These are phyloP conservation scores for Tapirus indicus DNA, from an alignment of 2,797 vertebrate species.

Conservation along the genomic window DNA sequence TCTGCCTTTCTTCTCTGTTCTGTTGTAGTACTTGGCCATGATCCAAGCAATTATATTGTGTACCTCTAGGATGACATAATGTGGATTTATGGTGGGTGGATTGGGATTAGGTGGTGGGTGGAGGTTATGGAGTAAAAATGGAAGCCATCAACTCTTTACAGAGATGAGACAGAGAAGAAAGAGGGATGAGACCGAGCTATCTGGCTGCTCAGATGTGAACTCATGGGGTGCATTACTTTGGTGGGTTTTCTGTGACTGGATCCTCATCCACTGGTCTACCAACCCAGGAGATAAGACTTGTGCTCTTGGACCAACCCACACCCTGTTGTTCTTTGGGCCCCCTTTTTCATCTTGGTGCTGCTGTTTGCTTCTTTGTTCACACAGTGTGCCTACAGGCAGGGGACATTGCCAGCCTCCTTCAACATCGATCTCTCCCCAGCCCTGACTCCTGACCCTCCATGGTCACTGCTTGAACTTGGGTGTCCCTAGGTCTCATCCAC, in stretches of 20 bases:
- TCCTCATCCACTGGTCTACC: not conserved
- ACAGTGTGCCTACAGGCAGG: not conserved
- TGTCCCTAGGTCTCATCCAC: not conserved
- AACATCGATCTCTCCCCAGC: rapidly evolving
- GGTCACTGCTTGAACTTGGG: not conserved
- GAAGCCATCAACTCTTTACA: not conserved
- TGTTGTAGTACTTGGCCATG: not conserved
- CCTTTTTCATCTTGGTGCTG: not conserved
- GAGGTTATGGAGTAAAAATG: not conserved
- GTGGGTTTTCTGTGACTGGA: not conserved
- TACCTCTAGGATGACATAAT: not conserved
- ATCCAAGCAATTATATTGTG: not conserved
- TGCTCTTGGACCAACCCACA: not conserved
- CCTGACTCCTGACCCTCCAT: not conserved
- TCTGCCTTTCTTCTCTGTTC: not conserved
- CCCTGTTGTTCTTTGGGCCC: not conserved
- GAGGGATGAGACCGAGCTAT: not conserved
- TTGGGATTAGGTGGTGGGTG: not conserved
- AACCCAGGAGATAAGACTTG: not conserved
- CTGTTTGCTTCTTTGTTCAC: not conserved
- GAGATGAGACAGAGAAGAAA: not conserved
- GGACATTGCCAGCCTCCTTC: not conserved
- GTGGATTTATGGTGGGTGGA: not conserved
- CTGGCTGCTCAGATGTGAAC: too few species aligned
- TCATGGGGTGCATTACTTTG: rapidly evolving